Evolutionary conservation across 1,140 invertebrate genomes (phyloP).

Genomic region (Dendroctonus ponderosae): DNA sequence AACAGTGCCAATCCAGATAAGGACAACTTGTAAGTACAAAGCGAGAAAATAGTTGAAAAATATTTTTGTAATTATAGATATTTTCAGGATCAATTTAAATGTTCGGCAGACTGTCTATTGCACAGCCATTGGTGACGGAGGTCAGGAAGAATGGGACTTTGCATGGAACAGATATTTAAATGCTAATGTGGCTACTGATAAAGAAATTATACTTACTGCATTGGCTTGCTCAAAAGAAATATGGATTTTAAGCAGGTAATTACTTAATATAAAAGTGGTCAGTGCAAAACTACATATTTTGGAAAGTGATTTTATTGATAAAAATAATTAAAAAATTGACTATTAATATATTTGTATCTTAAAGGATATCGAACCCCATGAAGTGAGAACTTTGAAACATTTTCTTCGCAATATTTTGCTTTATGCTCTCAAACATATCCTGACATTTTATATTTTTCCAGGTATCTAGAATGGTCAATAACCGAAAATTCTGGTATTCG

Average conservation of each 20-base stretch:
- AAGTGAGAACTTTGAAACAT: no score
- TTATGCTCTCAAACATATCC: no score
- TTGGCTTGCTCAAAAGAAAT: slow-evolving; percentile 75
- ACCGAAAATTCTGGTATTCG: slow-evolving; percentile 71
- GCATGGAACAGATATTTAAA: slow-evolving; percentile 72
- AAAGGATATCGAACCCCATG: no score
- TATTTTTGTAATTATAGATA: not conserved
- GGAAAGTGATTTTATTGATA: no score
- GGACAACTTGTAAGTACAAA: slow-evolving; percentile 67
- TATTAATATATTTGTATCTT: no score
- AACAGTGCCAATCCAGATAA: slow-evolving; percentile 65
- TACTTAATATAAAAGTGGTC: not conserved
- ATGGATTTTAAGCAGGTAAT: slow-evolving; percentile 66
- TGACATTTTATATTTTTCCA: slow-evolving; percentile 38
- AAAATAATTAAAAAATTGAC: no score
- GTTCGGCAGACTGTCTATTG: slow-evolving; percentile 80
- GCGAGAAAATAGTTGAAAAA: not conserved
- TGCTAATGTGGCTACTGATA: slow-evolving; percentile 73
- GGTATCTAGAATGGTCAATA: slow-evolving; percentile 70
- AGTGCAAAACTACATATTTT: no score
- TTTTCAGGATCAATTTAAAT: slow-evolving; percentile 71
- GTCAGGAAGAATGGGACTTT: slow-evolving; percentile 81
- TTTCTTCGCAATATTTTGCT: no score
- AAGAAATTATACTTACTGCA: slow-evolving; percentile 70
- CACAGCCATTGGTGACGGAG: slow-evolving; percentile 75